Percentiles rank a stretch among this genome's conserved stretches.
phyloP scores from a whole-genome alignment of 1,140 invertebrate genomes.

The Diachasmimorpha longicaudata region DNA sequence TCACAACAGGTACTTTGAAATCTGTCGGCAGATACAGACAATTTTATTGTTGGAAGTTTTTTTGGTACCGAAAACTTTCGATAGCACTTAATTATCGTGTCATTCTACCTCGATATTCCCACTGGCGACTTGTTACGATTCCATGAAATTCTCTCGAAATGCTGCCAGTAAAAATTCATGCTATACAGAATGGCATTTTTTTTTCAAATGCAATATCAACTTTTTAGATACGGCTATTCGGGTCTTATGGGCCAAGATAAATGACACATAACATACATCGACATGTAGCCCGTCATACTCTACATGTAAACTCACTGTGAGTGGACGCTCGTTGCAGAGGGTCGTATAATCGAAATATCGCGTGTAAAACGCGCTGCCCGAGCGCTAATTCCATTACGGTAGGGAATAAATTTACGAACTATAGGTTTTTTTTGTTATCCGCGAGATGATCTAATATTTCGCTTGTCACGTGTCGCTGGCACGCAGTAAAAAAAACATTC shows the following conservation, averaged over 20 bases:
- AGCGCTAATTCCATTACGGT: constrained; percentile 29
- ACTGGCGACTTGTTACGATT: background rate
- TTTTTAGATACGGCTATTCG: background rate
- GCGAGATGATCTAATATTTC: constrained; percentile 24
- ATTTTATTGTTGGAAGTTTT: too few species aligned
- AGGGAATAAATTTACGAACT: constrained; percentile 27
- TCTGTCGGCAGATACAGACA: background rate
- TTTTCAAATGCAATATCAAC: background rate
- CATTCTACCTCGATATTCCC: background rate
- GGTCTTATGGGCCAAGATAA: background rate
- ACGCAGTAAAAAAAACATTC: background rate
- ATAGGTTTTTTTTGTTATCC: constrained; percentile 21
- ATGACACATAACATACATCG: background rate
- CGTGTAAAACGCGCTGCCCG: constrained; percentile 22
- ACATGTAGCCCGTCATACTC: background rate
- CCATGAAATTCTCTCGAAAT: background rate
- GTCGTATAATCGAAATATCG: constrained; percentile 28
- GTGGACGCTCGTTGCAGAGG: constrained; percentile 22
- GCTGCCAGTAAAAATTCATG: background rate
- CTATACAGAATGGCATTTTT: background rate
- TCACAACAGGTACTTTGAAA: background rate
- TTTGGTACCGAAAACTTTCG: background rate
- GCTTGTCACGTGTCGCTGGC: constrained; percentile 23
- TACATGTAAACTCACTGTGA: constrained; percentile 8
- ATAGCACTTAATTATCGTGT: background rate